A percentile compares a stretch with the other conserved stretches of the same genome.
Conservation (phyloP, 2,888 invertebrate genomes). For the Cheilosia grossa region DNA sequence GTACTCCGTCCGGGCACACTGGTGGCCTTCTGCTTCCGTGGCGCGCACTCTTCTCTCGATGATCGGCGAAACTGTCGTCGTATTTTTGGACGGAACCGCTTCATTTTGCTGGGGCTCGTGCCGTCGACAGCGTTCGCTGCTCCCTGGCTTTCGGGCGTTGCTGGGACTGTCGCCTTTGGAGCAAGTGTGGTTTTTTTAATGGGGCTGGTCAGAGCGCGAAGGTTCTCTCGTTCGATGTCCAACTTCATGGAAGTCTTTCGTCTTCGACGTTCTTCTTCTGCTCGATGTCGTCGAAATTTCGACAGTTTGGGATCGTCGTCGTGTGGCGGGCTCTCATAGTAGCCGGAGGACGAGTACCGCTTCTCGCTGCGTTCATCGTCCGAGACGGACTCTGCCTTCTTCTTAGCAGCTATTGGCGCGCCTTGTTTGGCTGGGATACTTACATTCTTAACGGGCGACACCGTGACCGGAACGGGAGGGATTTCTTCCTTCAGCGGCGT, state of each 20-base stretch:
- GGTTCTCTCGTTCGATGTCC: slow-evolving; percentile 87
- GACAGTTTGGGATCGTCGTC: slow-evolving; percentile 84
- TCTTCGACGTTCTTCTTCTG: slow-evolving; percentile 88
- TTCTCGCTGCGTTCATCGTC: slow-evolving; percentile 88
- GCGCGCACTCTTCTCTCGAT: slow-evolving; percentile 80
- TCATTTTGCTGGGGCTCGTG: slow-evolving; percentile 82
- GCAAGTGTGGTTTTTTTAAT: slow-evolving; percentile 78
- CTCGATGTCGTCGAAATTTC: slow-evolving; percentile 84
- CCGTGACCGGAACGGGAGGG: slow-evolving; percentile 52
- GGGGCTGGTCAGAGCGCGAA: slow-evolving; percentile 84
- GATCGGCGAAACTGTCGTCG: slow-evolving; percentile 81
- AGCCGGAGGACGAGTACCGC: slow-evolving; percentile 89
- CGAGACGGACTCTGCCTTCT: slow-evolving; percentile 86
- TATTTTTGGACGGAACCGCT: slow-evolving; percentile 83
- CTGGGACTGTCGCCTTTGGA: slow-evolving; percentile 70
- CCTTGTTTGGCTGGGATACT: slow-evolving; percentile 43
- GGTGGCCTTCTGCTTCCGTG: slow-evolving; percentile 77
- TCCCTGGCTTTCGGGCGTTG: slow-evolving; percentile 80
- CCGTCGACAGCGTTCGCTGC: slow-evolving; percentile 77
- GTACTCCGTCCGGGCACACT: slow-evolving; percentile 77
- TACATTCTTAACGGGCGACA: slow-evolving; percentile 50
- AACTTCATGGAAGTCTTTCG: slow-evolving; percentile 90
- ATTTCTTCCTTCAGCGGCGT: slow-evolving; percentile 66
- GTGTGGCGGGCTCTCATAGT: slow-evolving; percentile 89
- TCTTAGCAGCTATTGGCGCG: slow-evolving; percentile 53